A percentile compares a stretch with the other conserved stretches of the same genome.
phyloP scores from a whole-genome alignment of 35 echinoderm and acorn worm species.

The Anneissia japonica region DNA sequence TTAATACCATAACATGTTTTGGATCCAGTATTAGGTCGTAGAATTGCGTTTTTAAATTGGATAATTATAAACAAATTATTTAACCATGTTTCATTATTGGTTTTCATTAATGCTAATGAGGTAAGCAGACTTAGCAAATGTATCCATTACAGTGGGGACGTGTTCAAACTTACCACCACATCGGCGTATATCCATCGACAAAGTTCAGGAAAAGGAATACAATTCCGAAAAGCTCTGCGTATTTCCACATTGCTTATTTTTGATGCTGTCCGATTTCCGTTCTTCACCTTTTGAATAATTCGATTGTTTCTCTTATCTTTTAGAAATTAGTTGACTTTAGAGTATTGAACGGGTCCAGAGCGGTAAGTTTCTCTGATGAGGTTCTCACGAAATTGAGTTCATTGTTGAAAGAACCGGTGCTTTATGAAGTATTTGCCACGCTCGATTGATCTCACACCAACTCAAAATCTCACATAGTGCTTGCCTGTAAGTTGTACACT shows the following conservation, averaged over 20 bases:
- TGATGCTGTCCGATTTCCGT: not conserved
- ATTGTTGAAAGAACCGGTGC: not conserved
- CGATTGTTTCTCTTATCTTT: not conserved
- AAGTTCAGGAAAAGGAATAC: not conserved
- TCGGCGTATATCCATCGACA: not conserved
- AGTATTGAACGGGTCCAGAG: not conserved
- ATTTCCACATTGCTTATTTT: not conserved
- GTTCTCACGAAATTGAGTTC: not conserved
- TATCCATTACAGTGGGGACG: no score
- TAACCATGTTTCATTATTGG: no score
- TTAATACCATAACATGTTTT: no score
- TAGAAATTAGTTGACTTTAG: not conserved
- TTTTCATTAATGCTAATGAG: no score
- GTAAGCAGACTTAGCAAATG: no score
- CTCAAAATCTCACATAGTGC: not conserved
- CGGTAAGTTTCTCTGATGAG: not conserved
- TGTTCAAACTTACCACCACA: slow-evolving; percentile 1
- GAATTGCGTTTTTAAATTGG: no score
- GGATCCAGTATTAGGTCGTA: no score
- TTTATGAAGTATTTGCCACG: not conserved
- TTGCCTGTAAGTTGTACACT: no score
- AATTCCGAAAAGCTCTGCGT: not conserved
- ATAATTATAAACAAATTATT: no score
- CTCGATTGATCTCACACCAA: not conserved
- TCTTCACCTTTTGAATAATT: no score